Evolutionary conservation across 1,140 invertebrate genomes (phyloP).

Genomic region (Eumeta japonica): DNA sequence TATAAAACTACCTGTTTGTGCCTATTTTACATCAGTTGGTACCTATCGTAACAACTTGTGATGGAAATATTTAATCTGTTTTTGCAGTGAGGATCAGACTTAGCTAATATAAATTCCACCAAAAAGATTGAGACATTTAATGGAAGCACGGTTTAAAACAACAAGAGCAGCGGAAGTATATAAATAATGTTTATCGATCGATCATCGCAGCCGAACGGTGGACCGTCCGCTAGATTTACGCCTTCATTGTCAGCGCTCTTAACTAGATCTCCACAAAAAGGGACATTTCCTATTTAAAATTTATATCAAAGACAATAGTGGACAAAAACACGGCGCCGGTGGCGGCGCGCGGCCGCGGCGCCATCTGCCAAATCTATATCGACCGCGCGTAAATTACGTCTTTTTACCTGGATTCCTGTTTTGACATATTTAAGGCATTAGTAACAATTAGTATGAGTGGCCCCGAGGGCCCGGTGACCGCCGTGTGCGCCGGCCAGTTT

Average conservation of each 20-base stretch:
- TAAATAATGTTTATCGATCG: constrained; percentile 57
- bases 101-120: too few species aligned
- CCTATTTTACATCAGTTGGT: too few species aligned
- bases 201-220: constrained; percentile 40
- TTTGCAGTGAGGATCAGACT: too few species aligned
- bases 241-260: constrained; percentile 49
- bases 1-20: too few species aligned
- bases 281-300: constrained; percentile 57
- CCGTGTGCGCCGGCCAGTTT: constrained; percentile 45
- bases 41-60: too few species aligned
- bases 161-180: constrained; percentile 53
- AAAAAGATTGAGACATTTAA: too few species aligned
- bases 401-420: constrained; percentile 58
- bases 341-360: constrained; percentile 32
- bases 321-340: constrained; percentile 53
- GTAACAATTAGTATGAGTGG: constrained; percentile 58
- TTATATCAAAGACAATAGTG: constrained; percentile 57
- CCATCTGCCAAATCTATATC: constrained; percentile 58
- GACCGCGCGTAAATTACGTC: constrained; percentile 55
- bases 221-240: constrained; percentile 50
- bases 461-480: constrained; percentile 42
- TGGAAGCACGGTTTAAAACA: too few species aligned
- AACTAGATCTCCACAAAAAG: constrained; percentile 58
- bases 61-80: too few species aligned
- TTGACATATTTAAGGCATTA: constrained; percentile 59